A percentile compares a stretch with the other conserved stretches of the same genome.
These are phyloP conservation scores for Rhadina sibilatrix DNA, from an alignment of 2,113 vertebrate species.

Conservation along the genomic window DNA sequence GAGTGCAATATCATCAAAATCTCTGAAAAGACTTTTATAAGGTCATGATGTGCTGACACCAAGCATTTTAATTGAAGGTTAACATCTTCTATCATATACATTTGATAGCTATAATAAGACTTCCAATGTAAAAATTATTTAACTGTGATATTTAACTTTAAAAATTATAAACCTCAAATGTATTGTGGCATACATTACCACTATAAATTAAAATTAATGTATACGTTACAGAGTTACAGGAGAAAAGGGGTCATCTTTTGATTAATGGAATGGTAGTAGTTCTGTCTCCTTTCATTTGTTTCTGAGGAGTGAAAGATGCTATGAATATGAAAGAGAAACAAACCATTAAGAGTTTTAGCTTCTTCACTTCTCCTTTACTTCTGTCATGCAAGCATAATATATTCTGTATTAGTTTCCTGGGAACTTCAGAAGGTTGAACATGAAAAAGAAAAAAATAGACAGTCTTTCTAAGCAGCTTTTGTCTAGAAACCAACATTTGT, in stretches of 20 bases:
- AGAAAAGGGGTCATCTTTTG: neutral
- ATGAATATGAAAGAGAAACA: neutral
- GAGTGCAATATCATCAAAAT: neutral
- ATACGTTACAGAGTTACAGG: neutral
- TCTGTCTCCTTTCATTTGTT: neutral
- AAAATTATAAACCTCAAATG: neutral
- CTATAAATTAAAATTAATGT: neutral
- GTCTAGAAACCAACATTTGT: neutral
- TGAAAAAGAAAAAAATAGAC: neutral
- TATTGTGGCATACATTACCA: neutral
- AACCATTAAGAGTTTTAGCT: neutral
- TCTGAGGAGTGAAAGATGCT: neutral
- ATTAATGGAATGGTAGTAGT: neutral
- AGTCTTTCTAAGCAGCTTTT: neutral
- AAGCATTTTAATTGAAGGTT: neutral
- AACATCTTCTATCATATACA: neutral
- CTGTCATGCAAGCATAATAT: neutral
- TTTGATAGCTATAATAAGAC: neutral
- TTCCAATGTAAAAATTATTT: neutral
- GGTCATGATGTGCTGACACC: neutral
- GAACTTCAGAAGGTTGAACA: neutral
- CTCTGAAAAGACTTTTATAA: neutral
- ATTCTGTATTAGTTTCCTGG: neutral
- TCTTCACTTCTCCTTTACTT: neutral
- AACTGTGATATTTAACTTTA: neutral